Conservation (phyloP, 2,797 vertebrate species). For the Acanthiza pusilla region DNA sequence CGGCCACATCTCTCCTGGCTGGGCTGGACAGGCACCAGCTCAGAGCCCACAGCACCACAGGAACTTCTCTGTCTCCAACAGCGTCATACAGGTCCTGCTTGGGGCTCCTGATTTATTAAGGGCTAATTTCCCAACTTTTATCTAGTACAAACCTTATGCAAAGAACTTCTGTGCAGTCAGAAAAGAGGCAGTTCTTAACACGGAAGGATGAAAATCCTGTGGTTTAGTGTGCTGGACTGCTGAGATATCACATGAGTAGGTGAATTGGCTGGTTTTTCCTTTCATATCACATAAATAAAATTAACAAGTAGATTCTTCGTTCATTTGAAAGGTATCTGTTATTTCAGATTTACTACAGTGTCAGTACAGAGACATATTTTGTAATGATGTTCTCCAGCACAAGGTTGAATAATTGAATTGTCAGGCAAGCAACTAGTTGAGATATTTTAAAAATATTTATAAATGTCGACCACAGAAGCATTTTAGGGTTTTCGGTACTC, state of each 20-base stretch:
- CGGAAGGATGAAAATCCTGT: neutral
- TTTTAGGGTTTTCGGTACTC: neutral
- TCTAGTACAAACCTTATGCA: neutral
- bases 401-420: constrained; percentile 42
- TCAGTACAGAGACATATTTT: constrained; percentile 13
- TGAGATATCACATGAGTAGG: neutral
- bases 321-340: constrained; percentile 11
- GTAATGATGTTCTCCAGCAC: constrained; percentile 8
- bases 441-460: constrained; percentile 26
- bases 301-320: neutral
- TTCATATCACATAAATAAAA: constrained; percentile 25
- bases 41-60: neutral
- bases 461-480: neutral
- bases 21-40: neutral
- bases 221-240: neutral
- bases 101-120: neutral
- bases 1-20: fast-evolving
- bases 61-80: neutral
- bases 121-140: neutral
- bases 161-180: neutral
- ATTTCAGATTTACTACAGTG: constrained; percentile 18
- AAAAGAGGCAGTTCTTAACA: neutral
- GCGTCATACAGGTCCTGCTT: neutral
- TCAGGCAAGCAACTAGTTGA: neutral
- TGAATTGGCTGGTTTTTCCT: neutral